phyloP scores from a whole-genome alignment of 2,113 vertebrate genomes.

The Atrichornis clamosus region DNA sequence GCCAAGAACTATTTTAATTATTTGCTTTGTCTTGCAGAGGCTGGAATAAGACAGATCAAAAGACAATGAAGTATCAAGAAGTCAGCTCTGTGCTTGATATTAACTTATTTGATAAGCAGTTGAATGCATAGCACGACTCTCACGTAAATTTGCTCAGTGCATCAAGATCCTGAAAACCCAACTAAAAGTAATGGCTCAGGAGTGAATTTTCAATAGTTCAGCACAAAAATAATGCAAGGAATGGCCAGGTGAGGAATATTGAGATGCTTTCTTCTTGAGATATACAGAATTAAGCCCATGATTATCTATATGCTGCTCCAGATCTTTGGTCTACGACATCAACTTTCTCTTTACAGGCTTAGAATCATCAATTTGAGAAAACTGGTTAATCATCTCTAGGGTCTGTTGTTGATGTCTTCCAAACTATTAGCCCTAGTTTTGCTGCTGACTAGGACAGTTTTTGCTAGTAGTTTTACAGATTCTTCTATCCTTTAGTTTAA shows the following conservation, averaged over 20 bases:
- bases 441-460: background rate
- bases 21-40: background rate
- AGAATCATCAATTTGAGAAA: background rate
- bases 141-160: background rate
- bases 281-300: background rate
- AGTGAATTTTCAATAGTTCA: background rate
- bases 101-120: background rate
- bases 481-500: background rate
- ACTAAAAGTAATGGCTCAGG: background rate
- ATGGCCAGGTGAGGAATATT: background rate
- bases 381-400: background rate
- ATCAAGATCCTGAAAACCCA: background rate
- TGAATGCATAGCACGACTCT: background rate
- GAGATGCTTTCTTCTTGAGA: background rate
- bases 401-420: background rate
- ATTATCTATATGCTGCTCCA: background rate
- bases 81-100: background rate
- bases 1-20: background rate
- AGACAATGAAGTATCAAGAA: background rate
- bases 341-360: background rate
- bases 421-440: background rate
- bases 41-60: background rate
- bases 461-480: background rate
- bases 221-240: background rate
- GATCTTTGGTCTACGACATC: rapidly evolving